Base-by-base conservation (phyloP, 2,113 vertebrate genomes). In the Corvus moneduloides region DNA sequence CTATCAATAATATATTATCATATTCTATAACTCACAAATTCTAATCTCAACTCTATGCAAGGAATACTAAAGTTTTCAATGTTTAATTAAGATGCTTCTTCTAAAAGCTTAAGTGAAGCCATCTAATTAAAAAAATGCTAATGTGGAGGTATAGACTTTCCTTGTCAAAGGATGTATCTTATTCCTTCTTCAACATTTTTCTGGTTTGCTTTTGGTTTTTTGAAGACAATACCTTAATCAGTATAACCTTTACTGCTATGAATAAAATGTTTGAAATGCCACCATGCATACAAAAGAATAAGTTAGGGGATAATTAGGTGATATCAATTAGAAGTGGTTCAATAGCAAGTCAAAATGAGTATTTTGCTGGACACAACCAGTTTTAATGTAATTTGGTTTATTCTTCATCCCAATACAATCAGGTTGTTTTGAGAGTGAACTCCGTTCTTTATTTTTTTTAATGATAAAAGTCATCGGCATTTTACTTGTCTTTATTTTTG, bases 41-140 rank as follows among this genome's bases (percentile, higher is more conserved):
- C 92, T 71, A 93, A 97, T 96, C 73, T 85, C 89, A 93, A 69
- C 64, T 64, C 59, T 66, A 84, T 84, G 77, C 63, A 97, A 93
- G 41, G 52, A 96, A 78, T 81, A 58, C 78, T 75, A 16, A 32
- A 44, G 69, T 78, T 77, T 87, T 98, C 35, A 97, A 96, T 97
- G 97, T 97, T 98, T 98, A 94, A 98, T 96, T 63, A 86, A 67
- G 80, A 93, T 48, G 33, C 56, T 84, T 62, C 90, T 97, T 92
- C 73, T 96, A 95, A 97, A 95, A 87, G 79, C 91, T 97, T 96
- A 97, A 95, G 86, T 97, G 97, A 84, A 95, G 84, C 74, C 18
- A 19, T 48, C 94, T 97, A 96, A 97, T 97, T 97, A 96, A 94
- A 97, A 89, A 98, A 97, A 97, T 96, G 94, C 96, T 97, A 92